Conservation (phyloP, 1,140 invertebrate species). For the Charaxes varanes region DNA sequence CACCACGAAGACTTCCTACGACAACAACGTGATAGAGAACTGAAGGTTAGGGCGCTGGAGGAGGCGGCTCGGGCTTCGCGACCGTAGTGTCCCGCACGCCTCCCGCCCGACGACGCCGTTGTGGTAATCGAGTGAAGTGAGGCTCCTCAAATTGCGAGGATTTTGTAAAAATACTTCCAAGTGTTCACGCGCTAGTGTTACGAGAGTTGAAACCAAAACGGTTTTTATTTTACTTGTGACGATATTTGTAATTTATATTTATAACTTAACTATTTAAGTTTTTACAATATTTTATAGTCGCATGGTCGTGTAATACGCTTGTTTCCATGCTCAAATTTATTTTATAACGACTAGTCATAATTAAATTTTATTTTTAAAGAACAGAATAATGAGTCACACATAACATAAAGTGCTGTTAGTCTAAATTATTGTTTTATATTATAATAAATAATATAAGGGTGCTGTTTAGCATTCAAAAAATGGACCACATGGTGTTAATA, state of each 20-base stretch:
- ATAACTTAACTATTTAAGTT: slow-evolving; percentile 61
- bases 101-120: slow-evolving; percentile 33
- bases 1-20: slow-evolving; percentile 88
- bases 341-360: slow-evolving; percentile 70
- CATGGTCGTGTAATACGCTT: slow-evolving; percentile 67
- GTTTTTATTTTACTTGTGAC: slow-evolving; percentile 48
- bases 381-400: slow-evolving; percentile 45
- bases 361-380: slow-evolving; percentile 58
- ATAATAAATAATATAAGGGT: slow-evolving; percentile 45
- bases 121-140: slow-evolving; percentile 42
- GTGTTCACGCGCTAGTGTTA: slow-evolving; percentile 42
- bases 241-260: slow-evolving; percentile 64
- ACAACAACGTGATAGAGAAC: slow-evolving; percentile 87
- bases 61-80: slow-evolving; percentile 87
- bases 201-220: slow-evolving; percentile 24
- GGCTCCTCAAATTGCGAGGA: slow-evolving; percentile 21
- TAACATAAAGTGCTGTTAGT: slow-evolving; percentile 47
- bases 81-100: slow-evolving; percentile 69
- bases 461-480: slow-evolving; percentile 47
- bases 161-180: slow-evolving; percentile 30
- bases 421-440: slow-evolving; percentile 59
- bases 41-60: slow-evolving; percentile 89
- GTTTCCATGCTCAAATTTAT: slow-evolving; percentile 71
- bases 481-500: slow-evolving; percentile 37
- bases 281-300: slow-evolving; percentile 65